Conservation (phyloP, 1,140 invertebrate species). For the Ostrea edulis region DNA sequence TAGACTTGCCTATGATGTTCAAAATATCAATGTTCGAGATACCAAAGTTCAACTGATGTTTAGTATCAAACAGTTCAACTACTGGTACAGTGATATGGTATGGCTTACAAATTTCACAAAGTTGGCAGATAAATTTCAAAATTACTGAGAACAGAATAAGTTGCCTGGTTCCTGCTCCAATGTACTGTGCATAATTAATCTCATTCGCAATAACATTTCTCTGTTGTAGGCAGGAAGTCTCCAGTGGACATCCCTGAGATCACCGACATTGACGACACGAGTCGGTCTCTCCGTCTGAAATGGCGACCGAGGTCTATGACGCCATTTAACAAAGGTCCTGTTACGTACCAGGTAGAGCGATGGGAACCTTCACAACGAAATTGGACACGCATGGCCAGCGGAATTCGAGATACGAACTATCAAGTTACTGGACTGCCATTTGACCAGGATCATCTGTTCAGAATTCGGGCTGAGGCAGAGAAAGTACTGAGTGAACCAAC, state of each 20-base stretch:
- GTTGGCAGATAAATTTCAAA: too few relatives aligned
- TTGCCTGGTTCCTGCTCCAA: too few relatives aligned
- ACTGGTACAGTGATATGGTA: too few relatives aligned
- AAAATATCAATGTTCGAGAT: too few relatives aligned
- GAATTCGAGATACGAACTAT: conserved; percentile 69
- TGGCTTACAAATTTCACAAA: too few relatives aligned
- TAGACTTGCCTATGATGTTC: too few relatives aligned
- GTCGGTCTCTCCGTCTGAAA: conserved; percentile 64
- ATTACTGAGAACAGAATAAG: too few relatives aligned
- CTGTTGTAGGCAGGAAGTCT: conserved; percentile 49
- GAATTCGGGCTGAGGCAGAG: conserved; percentile 97
- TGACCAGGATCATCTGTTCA: conserved; percentile 93
- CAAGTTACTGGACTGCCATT: conserved; percentile 66
- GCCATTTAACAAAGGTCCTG: conserved; percentile 58
- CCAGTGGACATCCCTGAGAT: conserved; percentile 72
- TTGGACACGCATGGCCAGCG: conserved; percentile 67
- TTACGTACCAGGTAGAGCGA: conserved; percentile 70
- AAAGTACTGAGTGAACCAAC: conserved; percentile 94
- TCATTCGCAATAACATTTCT: not conserved
- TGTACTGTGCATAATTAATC: too few relatives aligned
- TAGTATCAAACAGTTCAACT: too few relatives aligned
- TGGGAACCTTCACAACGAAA: conserved; percentile 65
- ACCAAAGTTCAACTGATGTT: too few relatives aligned
- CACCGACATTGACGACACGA: conserved; percentile 67
- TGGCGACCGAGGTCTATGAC: conserved; percentile 61